Base-by-base conservation (phyloP, 2,888 invertebrate species). In the Synergus itoensis region DNA sequence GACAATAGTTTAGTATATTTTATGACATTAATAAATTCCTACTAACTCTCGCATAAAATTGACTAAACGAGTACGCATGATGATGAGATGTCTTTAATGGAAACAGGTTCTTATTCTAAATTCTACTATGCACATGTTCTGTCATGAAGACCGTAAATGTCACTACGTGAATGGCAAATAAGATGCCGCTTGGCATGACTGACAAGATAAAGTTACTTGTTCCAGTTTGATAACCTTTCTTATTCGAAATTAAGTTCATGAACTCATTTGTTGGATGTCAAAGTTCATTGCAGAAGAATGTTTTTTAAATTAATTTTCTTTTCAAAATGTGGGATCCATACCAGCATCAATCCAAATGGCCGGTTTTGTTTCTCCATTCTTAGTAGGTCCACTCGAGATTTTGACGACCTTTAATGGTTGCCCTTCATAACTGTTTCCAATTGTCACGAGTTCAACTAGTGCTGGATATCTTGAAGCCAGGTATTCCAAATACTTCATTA, bases 281-380 rank as follows among this genome's bases (percentile, higher is more conserved):
- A 36, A 36, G 36, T 36, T 43, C 11, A 43, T 43, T 7, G 11
- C 43, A 43, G 2, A 43, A 43, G 11, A 43, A 43, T 43, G 2
- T 43, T 9, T 36, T 43, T 43, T 43, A 11, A 43, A n/a, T n/a
- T n/a, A 0, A n/a, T 1, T 60, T 12, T 60, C 0, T 60, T 60
- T 21, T 28, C 28, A 18, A 60, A 60, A 21, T 21, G 3, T 21
- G 8, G 18, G 2, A 57, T 57, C 2, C 7, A 92, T 62, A 92
- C 97, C 97, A 12, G 96, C 97, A 88, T 97, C 97, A 48, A 98
- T 93, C 94, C 97, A 97, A 62, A 97, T 95, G 0, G 95, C 95
- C 4, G 96, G 95, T 84, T 96, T 96, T 86, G 93, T 92, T 86
- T 86, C 89, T 83, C 88, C 89, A 80, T 84, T 86, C 84, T 82